Evolutionary conservation across 1,140 invertebrate species (phyloP), one percentile per base, ranked within the genome.

Genomic region (Pseudomyrmex concolor): DNA sequence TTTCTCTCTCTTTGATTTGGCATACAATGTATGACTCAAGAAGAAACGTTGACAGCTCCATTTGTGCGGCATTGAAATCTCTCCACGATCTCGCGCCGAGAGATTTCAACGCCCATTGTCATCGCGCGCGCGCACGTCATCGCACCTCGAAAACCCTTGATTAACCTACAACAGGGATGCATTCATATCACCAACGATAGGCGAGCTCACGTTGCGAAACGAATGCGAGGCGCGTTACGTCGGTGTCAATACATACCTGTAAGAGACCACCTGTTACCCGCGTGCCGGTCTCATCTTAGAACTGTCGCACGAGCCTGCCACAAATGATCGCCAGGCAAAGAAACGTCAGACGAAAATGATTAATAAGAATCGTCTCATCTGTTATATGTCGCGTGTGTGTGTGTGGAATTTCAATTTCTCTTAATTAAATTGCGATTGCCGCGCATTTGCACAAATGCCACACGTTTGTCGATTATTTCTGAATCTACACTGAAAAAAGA

Each of bases 341-440:
- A 87, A 66, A 70, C 48, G 67, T 74, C 83, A 34, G 17, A 43
- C 48, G 59, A 68, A 87, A 85, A 87, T 88, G 76, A 88, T 87
- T 85, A 85, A 87, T 87, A 87, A 77, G 66, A 17, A 62, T 85
- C 34, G 55, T n/a, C 19, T 63, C 59, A 63, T 88, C 66, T 48
- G 57, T 66, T 67, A 76, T 0, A 34, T 60, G 66, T 57, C 57
- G 48, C 48, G 50, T 48, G 15, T 15, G 70, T 63, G 50, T 57
- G 22, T 10, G 10, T 71, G 86, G 76, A 72, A 77, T 77, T 76
- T 48, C 2, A 45, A n/a, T n/a, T n/a, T n/a, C n/a, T 12, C 66
- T 72, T 80, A 85, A 88, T 88, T 82, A 70, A 87, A 88, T 81
- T 48, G 54, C 66, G 34, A 54, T 59, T 60, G 15, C 10, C 57